A percentile compares a stretch with the other conserved stretches of the same genome.
Conservation (phyloP, 2,888 invertebrate species). For the Tipula lateralis region DNA sequence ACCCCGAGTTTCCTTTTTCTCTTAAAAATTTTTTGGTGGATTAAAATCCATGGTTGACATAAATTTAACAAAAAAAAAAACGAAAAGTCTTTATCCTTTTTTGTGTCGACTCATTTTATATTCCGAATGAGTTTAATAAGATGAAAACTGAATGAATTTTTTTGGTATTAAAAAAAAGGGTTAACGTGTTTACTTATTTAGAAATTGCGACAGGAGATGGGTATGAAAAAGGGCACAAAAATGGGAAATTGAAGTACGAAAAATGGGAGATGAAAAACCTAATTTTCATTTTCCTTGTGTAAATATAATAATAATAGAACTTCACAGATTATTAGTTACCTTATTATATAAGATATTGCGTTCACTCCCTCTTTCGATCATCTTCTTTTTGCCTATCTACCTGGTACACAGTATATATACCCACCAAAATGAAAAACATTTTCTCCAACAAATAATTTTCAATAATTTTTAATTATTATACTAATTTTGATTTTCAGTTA, state of each 20-base stretch:
- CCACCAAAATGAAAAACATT: background rate
- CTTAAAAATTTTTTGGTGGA: background rate
- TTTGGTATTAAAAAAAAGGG: background rate
- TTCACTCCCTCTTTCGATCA: background rate
- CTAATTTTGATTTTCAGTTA: background rate
- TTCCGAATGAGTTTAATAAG: conserved; percentile 1
- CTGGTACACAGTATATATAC: background rate
- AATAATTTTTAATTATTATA: background rate
- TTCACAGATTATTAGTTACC: conserved; percentile 19
- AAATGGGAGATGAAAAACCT: conserved; percentile 1
- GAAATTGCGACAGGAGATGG: background rate
- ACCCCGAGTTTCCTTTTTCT: background rate
- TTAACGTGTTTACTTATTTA: background rate
- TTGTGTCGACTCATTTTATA: conserved; percentile 24
- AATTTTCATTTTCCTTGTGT: background rate
- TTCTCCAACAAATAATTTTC: background rate
- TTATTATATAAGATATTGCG: background rate
- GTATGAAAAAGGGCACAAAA: background rate
- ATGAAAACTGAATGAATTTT: background rate
- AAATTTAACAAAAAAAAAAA: background rate
- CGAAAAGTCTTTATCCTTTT: background rate
- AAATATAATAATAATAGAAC: conserved; percentile 24
- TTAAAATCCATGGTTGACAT: conserved; percentile 19
- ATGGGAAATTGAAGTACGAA: conserved; percentile 1
- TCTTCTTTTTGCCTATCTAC: background rate